These are phyloP conservation scores for Phaedon cochleariae DNA, from an alignment of 2,888 invertebrate genomes.

Conservation along the genomic window DNA sequence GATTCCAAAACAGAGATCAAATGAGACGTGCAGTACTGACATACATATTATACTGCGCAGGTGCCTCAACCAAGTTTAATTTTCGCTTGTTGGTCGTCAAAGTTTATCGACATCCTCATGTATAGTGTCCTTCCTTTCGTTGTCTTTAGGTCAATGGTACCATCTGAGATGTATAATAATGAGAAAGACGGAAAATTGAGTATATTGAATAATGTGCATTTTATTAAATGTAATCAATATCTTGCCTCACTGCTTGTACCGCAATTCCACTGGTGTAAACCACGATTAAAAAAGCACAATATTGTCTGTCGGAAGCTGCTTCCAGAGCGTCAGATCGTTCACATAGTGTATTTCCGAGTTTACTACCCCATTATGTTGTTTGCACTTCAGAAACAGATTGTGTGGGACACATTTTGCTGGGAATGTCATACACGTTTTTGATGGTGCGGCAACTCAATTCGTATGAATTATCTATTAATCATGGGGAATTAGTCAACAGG, in stretches of 20 bases:
- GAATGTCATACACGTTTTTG: slow-evolving; percentile 41
- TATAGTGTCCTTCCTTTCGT: too few species aligned
- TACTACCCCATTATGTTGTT: slow-evolving; percentile 37
- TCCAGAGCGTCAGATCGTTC: slow-evolving; percentile 14
- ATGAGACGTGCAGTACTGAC: too few species aligned
- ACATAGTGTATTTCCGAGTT: slow-evolving; percentile 22
- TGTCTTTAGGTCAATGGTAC: too few species aligned
- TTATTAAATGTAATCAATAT: too few species aligned
- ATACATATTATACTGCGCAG: too few species aligned
- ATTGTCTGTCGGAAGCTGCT: slow-evolving; percentile 8
- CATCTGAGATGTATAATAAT: too few species aligned
- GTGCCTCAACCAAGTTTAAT: too few species aligned
- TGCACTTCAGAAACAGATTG: slow-evolving; percentile 40
- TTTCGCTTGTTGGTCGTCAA: too few species aligned
- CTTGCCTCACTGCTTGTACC: neutral
- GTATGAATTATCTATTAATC: slow-evolving; percentile 41
- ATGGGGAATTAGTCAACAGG: slow-evolving; percentile 41
- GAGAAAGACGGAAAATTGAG: too few species aligned
- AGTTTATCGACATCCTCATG: too few species aligned
- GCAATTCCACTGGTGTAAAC: neutral
- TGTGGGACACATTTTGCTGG: slow-evolving; percentile 33
- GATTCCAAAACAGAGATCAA: too few species aligned
- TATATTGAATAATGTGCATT: too few species aligned
- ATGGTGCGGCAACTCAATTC: slow-evolving; percentile 30
- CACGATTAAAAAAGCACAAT: slow-evolving; percentile 8